A percentile compares a stretch with the other conserved stretches of the same genome.
Evolutionary conservation across 2,888 invertebrate species (phyloP).

Genomic region (Spatulosminthurus flaviceps): DNA sequence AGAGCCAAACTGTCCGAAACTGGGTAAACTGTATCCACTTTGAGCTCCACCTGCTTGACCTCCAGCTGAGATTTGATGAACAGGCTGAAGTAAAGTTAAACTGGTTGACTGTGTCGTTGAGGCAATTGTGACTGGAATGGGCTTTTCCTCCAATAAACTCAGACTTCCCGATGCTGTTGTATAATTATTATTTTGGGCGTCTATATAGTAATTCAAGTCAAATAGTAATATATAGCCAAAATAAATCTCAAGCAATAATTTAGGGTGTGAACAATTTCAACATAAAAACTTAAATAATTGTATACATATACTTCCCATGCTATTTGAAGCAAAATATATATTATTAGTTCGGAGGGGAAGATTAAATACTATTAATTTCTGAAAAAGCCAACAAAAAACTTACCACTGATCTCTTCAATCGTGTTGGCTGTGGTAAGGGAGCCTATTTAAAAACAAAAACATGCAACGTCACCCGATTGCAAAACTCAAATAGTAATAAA

Average conservation of each 20-base stretch:
- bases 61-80: slow-evolving; percentile 53
- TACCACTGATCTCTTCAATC: slow-evolving; percentile 41
- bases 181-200: slow-evolving; percentile 51
- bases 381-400: not conserved
- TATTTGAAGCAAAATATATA: too few species aligned
- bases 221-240: not conserved
- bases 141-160: slow-evolving; percentile 48
- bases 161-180: slow-evolving; percentile 46
- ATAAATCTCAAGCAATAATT: not conserved
- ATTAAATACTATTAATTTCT: too few species aligned
- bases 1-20: slow-evolving; percentile 61
- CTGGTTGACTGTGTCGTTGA: slow-evolving; percentile 58
- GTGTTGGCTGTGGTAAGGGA: slow-evolving; percentile 40
- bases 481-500: not conserved
- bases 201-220: slow-evolving; percentile 12
- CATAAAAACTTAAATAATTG: too few species aligned
- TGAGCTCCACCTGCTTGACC: slow-evolving; percentile 51
- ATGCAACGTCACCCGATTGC: slow-evolving; percentile 1
- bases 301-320: too few species aligned
- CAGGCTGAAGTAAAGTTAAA: slow-evolving; percentile 61
- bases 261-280: too few species aligned
- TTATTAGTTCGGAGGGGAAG: too few species aligned
- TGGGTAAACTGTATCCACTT: slow-evolving; percentile 59
- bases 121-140: slow-evolving; percentile 47
- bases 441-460: slow-evolving; percentile 26